Conservation (phyloP, 35 echinoderm and acorn worm genomes). For the Holothuria glaberrima region DNA sequence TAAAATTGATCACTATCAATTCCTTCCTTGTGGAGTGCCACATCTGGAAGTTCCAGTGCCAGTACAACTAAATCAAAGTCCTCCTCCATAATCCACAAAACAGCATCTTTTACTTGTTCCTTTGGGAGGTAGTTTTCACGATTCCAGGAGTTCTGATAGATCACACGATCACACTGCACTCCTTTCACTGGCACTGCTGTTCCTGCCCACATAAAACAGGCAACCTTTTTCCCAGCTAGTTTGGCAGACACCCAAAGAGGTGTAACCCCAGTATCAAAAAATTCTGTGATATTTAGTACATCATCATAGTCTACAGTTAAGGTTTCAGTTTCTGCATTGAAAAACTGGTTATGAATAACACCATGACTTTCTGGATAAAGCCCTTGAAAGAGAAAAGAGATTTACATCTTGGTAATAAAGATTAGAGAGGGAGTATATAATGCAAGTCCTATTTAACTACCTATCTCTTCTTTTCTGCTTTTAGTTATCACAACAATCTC, state of each 20-base stretch:
- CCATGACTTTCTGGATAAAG: conserved; percentile 88
- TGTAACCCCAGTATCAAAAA: conserved; percentile 74
- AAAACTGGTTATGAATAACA: conserved; percentile 71
- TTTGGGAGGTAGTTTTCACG: conserved; percentile 38
- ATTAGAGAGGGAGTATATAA: no score
- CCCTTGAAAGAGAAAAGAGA: conserved; percentile 37
- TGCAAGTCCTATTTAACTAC: no score
- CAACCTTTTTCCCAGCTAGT: conserved; percentile 73
- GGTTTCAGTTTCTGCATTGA: conserved; percentile 55
- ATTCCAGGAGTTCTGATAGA: not conserved
- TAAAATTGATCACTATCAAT: conserved; percentile 42
- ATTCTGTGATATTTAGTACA: conserved; percentile 70
- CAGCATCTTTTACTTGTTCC: conserved; percentile 50
- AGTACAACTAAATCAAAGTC: conserved; percentile 79
- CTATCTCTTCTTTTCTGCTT: no score
- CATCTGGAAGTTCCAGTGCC: conserved; percentile 77
- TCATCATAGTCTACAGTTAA: conserved; percentile 48
- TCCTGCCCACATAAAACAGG: conserved; percentile 85
- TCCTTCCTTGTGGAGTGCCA: conserved; percentile 66
- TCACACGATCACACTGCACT: conserved; percentile 41
- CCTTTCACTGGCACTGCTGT: conserved; percentile 78
- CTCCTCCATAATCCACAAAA: conserved; percentile 76
- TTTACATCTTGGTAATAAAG: no score
- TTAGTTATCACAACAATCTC: no score
- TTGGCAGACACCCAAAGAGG: conserved; percentile 95